phyloP scores from a whole-genome alignment of 1,140 invertebrate species.

The Anadara kagoshimensis region DNA sequence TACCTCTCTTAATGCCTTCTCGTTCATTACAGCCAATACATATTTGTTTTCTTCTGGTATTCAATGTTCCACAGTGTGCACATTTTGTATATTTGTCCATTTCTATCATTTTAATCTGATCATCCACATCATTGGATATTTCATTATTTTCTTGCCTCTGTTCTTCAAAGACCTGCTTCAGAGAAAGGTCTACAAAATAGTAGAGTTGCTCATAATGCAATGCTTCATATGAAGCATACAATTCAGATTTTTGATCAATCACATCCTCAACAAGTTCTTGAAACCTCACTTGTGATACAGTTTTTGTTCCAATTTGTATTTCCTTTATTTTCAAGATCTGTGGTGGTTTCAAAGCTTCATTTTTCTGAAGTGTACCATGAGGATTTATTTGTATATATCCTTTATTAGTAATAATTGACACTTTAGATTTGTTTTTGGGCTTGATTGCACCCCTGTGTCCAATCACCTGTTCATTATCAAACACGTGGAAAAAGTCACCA shows the following conservation, averaged over 20 bases:
- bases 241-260: not conserved
- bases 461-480: slow-evolving; percentile 11
- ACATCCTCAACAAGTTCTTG: not conserved
- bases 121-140: not conserved
- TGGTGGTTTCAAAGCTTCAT: not conserved
- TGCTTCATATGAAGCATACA: not conserved
- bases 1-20: not conserved
- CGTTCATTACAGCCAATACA: slow-evolving; percentile 1
- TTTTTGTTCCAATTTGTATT: not conserved
- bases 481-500: not conserved
- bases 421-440: not conserved
- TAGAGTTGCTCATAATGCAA: slow-evolving; percentile 6
- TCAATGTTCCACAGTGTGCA: slow-evolving; percentile 3
- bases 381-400: not conserved
- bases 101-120: not conserved
- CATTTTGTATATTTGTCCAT: not conserved
- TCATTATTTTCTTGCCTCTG: not conserved
- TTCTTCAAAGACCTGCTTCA: not conserved
- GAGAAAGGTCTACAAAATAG: not conserved
- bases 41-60: not conserved
- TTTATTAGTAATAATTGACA: slow-evolving; percentile 5
- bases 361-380: not conserved
- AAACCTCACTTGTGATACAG: not conserved
- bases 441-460: not conserved
- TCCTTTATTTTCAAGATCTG: not conserved